These are phyloP conservation scores for Chelonus insularis DNA, from an alignment of 1,140 invertebrate species.

Conservation along the genomic window DNA sequence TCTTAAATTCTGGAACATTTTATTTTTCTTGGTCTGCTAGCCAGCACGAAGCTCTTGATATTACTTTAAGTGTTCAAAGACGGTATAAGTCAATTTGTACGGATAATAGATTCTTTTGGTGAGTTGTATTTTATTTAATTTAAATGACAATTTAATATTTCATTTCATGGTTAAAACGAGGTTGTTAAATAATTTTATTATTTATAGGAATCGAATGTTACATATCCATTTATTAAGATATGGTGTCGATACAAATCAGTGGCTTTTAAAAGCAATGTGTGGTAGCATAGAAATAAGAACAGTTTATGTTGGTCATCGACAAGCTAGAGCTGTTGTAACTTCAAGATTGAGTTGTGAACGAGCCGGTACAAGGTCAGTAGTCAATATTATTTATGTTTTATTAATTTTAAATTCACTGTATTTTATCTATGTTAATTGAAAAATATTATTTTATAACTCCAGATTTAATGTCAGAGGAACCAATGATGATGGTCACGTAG, in stretches of 20 bases:
- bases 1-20: slow-evolving; percentile 95
- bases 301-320: slow-evolving; percentile 90
- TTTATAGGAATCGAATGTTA: slow-evolving; percentile 86
- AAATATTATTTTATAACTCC: slow-evolving; percentile 18
- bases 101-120: slow-evolving; percentile 96
- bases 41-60: slow-evolving; percentile 70
- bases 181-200: too few relatives aligned
- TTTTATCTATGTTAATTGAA: neutral
- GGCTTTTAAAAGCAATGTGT: slow-evolving; percentile 93
- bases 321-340: slow-evolving; percentile 90
- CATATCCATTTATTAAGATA: slow-evolving; percentile 89
- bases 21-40: slow-evolving; percentile 85
- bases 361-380: slow-evolving; percentile 83
- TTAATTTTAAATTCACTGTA: slow-evolving; percentile 18
- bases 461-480: slow-evolving; percentile 97
- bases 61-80: slow-evolving; percentile 91
- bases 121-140: too few relatives aligned
- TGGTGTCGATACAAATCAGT: slow-evolving; percentile 83
- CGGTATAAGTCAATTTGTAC: slow-evolving; percentile 75
- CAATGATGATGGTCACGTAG: slow-evolving; percentile 98
- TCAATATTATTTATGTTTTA: too few relatives aligned
- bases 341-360: slow-evolving; percentile 96
- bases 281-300: slow-evolving; percentile 95
- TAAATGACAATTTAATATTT: too few relatives aligned
- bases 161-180: too few relatives aligned